Conservation (phyloP, 1,140 invertebrate species). For the Drosophila kikkawai region DNA sequence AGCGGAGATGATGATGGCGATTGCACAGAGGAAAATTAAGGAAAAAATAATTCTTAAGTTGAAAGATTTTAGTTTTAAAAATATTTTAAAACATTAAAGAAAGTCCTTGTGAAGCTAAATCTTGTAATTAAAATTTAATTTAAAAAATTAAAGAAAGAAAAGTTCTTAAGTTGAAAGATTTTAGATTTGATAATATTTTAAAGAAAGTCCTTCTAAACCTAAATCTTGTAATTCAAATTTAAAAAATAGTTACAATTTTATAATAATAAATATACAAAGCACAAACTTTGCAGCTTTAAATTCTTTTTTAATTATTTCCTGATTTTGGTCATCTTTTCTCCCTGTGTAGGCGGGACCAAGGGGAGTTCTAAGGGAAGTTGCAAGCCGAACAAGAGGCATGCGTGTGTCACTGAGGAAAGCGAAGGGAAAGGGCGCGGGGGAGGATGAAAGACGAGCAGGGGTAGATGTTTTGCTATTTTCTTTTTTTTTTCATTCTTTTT, state of each 20-base stretch:
- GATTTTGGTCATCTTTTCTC: not conserved
- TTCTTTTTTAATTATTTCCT: too few relatives aligned
- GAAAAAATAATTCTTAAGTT: not conserved
- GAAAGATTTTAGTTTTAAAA: not conserved
- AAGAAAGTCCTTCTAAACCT: not conserved
- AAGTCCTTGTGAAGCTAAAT: not conserved
- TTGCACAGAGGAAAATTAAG: not conserved
- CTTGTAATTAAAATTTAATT: not conserved
- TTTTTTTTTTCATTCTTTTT: constrained; percentile 51
- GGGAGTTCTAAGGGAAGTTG: constrained; percentile 27
- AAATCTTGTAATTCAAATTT: not conserved
- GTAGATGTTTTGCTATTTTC: constrained; percentile 75
- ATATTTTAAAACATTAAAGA: not conserved
- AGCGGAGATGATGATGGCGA: constrained; percentile 49
- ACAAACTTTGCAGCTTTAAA: not conserved
- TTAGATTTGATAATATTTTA: too few relatives aligned
- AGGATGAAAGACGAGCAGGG: constrained; percentile 7
- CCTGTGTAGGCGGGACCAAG: not conserved
- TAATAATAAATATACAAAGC: not conserved
- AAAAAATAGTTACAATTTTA: not conserved
- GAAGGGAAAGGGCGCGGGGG: not conserved
- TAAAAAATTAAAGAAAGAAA: not conserved
- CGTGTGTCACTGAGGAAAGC: constrained; percentile 49
- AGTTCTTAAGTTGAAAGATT: not conserved
- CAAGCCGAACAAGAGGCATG: constrained; percentile 47